Evolutionary conservation across 2,888 invertebrate genomes (phyloP), one percentile per base, ranked within the genome.

Genomic region (Laspeyria flexula): DNA sequence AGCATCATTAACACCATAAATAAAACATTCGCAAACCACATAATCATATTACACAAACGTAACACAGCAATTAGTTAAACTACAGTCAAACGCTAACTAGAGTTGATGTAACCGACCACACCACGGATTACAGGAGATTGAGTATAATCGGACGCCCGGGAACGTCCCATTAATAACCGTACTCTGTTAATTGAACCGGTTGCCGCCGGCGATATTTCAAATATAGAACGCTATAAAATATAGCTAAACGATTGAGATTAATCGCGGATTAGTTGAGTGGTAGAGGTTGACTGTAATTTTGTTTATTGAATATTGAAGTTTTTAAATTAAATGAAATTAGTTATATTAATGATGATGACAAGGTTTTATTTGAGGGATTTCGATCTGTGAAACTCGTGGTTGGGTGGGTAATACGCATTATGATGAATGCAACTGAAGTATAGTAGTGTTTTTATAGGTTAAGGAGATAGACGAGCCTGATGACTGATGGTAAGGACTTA

Each of bases 71-170:
- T 25, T 1, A 7, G 38, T 13, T 51, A 44, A 45, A 41, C 51
- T 37, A 25, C 0, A 44, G 44, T 45, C 27, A 42, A 42, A 38
- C 5, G 10, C 16, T 61, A 72, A 71, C 55, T 31, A 41, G 18
- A 51, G 40, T 43, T 56, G 54, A 70, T 74, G 57, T 25, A 61
- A 70, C 65, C 73, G 70, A 69, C 55, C 75, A 60, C 69, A 63
- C 69, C 67, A 74, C 87, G 88, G 90, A 89, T 88, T 85, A 88
- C 86, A 78, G 88, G 88, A 86, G 88, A 88, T 90, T 88, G 88
- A 81, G 85, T 86, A 86, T 88, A 88, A 89, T 89, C 87, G 89
- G 83, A 80, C 81, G 77, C 79, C 80, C 77, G 83, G 83, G 81
- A 82, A 76, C 83, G 79, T 70, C 75, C 88, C 90, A 90, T 91